A percentile compares a stretch with the other conserved stretches of the same genome.
phyloP scores from a whole-genome alignment of 2,888 invertebrate genomes.

The Drosophila lacicola region DNA sequence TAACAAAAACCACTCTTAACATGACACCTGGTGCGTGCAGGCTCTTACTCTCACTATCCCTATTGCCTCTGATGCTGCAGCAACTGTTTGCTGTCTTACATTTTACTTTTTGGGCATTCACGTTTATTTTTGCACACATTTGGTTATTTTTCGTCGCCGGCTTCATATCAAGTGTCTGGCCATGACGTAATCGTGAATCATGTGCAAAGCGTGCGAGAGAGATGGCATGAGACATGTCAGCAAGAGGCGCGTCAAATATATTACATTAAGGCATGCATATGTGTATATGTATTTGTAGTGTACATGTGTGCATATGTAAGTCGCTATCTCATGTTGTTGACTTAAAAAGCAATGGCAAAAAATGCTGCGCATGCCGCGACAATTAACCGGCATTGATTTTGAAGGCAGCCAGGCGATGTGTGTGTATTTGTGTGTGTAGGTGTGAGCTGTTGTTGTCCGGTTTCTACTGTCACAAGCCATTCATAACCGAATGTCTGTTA shows the following conservation, averaged over 20 bases:
- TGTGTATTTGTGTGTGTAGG: constrained; percentile 12
- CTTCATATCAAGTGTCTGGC: constrained; percentile 62
- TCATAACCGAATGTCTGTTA: constrained; percentile 58
- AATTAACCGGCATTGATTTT: constrained; percentile 73
- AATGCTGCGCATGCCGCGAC: constrained; percentile 54
- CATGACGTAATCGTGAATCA: constrained; percentile 68
- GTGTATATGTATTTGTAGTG: neutral
- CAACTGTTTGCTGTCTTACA: constrained; percentile 29
- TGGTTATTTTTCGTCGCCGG: constrained; percentile 53
- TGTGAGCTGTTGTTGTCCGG: constrained; percentile 39
- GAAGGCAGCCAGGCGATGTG: constrained; percentile 58
- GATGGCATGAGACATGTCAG: constrained; percentile 1
- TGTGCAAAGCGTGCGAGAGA: constrained; percentile 24
- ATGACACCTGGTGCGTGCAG: constrained; percentile 42
- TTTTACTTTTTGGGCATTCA: constrained; percentile 40
- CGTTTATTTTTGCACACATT: constrained; percentile 26
- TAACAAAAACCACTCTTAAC: constrained; percentile 31
- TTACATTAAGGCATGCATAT: constrained; percentile 3
- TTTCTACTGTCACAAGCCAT: constrained; percentile 39
- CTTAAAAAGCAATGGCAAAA: constrained; percentile 36
- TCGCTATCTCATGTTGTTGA: constrained; percentile 37
- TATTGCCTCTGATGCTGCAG: constrained; percentile 14
- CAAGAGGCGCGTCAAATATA: constrained; percentile 53
- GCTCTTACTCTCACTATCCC: constrained; percentile 16
- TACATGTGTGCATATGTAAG: constrained; percentile 4